These are phyloP conservation scores for Megaceryle alcyon DNA, from an alignment of 2,797 vertebrate species.

Conservation along the genomic window DNA sequence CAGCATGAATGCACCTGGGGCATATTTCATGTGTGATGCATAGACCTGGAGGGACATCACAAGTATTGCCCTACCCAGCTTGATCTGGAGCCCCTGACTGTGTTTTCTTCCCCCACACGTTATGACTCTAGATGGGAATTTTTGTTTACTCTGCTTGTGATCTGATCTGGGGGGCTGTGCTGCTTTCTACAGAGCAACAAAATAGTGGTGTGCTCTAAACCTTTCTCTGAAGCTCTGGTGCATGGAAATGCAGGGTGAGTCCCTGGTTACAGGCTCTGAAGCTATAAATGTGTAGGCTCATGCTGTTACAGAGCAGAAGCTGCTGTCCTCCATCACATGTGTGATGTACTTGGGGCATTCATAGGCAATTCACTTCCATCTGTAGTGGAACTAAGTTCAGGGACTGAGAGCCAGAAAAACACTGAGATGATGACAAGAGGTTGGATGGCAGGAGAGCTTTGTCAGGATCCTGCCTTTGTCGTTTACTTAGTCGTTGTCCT, in stretches of 20 bases:
- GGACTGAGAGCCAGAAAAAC: not conserved
- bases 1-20: not conserved
- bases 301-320: fast-evolving
- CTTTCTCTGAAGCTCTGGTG: not conserved
- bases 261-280: not conserved
- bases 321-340: fast-evolving
- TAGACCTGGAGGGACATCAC: not conserved
- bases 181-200: not conserved
- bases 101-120: not conserved
- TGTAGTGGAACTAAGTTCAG: not conserved
- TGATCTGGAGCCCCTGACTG: not conserved
- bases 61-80: not conserved
- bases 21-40: not conserved
- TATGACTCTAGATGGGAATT: not conserved
- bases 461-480: not conserved
- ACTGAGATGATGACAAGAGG: not conserved
- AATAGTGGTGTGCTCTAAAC: not conserved
- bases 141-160: not conserved
- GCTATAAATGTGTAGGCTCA: fast-evolving
- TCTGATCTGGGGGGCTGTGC: not conserved
- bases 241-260: not conserved
- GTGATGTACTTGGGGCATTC: fast-evolving
- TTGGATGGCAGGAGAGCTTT: not conserved
- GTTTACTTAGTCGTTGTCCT: fast-evolving
- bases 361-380: not conserved